Base-by-base conservation (phyloP, 1,140 invertebrate genomes). In the Eueides isabella region DNA sequence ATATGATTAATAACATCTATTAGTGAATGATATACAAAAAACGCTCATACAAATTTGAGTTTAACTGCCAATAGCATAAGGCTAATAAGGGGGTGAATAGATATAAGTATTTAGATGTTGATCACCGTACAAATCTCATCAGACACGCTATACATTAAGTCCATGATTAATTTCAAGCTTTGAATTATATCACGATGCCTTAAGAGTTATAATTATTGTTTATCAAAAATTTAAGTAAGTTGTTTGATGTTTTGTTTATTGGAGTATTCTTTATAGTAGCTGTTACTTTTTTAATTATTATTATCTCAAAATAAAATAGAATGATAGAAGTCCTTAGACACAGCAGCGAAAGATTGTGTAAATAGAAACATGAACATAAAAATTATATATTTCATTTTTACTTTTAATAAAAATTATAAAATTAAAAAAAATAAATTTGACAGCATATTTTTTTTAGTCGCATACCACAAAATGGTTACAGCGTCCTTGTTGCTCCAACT, bases 1-100 rank as follows among this genome's bases (percentile, higher is more conserved):
- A 68, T 71, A 81, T 81, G 80, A 83, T 81, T 81, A 78, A 83
- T 83, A 67, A 67, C 64, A 66, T 48, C 61, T 61, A 74, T 74
- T 75, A 75, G 28, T 67, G 48, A 55, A 48, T 44, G 38, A 16
- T 41, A 63, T 63, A 74, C 66, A 68, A 29, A 30, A 38, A 67
- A 55, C 29, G 61, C 14, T 62, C 65, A 38, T 55, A 38, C 48
- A 55, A 55, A 55, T 55, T 41, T 48, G 30, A 61, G 48, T 69
- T 61, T 61, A 5, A 19, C 26, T 11, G 23, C 19, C 1, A 55
- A 26, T 5, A 55, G 26, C 48, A 65, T 74, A 70, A 74, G 62
- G 19, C 31, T 74, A 28, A 38, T 14, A 55, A 38, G 61, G 9
- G 38, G 48, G 65, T 74, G 64, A 3, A 67, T 16, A n/a, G n/a